Evolutionary conservation across 2,113 vertebrate genomes (phyloP).

Genomic region (Eira barbara): DNA sequence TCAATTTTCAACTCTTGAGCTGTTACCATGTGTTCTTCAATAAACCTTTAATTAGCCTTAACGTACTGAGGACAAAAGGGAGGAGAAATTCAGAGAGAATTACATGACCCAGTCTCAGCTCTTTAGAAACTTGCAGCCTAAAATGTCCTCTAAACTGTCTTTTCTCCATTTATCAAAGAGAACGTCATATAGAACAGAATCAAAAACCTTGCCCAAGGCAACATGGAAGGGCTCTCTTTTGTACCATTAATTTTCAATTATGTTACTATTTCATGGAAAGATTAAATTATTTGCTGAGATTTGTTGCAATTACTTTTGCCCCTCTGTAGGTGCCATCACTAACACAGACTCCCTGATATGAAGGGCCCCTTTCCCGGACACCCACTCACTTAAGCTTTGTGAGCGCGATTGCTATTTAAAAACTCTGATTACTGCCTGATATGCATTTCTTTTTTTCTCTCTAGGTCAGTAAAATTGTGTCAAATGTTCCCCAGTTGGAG

Average conservation of each 20-base stretch:
- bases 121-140: background rate
- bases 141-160: slow-evolving; percentile 1
- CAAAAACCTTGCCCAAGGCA: slow-evolving; percentile 38
- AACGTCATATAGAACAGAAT: background rate
- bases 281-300: slow-evolving; percentile 34
- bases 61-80: background rate
- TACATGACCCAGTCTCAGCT: background rate
- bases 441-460: slow-evolving; percentile 53
- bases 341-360: background rate
- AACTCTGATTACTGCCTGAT: slow-evolving; percentile 75
- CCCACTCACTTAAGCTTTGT: background rate
- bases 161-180: slow-evolving; percentile 37
- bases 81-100: slow-evolving; percentile 27
- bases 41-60: slow-evolving; percentile 38
- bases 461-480: slow-evolving; percentile 97
- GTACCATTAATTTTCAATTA: background rate
- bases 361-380: background rate
- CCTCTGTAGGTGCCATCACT: background rate
- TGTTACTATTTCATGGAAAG: background rate
- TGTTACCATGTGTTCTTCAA: background rate
- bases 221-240: slow-evolving; percentile 9
- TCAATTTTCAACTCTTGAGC: background rate
- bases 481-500: slow-evolving; percentile 94
- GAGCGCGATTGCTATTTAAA: slow-evolving; percentile 48
- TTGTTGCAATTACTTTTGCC: slow-evolving; percentile 13